A percentile compares a stretch with the other conserved stretches of the same genome.
These are phyloP conservation scores for Columba guinea DNA, from an alignment of 2,797 vertebrate genomes.

Conservation along the genomic window DNA sequence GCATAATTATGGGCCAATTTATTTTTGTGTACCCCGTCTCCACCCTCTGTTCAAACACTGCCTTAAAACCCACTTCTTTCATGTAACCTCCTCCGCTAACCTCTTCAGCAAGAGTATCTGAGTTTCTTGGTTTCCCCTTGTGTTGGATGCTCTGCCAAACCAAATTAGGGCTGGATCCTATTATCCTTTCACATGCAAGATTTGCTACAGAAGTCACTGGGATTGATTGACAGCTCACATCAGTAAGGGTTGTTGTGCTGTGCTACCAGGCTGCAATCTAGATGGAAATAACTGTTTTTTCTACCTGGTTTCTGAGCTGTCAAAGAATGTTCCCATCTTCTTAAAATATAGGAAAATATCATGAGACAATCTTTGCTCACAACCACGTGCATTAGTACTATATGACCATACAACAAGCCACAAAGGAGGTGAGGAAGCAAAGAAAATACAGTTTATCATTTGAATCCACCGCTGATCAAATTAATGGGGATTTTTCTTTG, in stretches of 20 bases:
- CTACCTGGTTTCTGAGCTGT: not conserved
- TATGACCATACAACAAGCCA: not conserved
- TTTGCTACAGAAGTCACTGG: not conserved
- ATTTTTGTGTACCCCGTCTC: constrained; percentile 39
- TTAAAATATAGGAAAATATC: not conserved
- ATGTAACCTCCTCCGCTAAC: not conserved
- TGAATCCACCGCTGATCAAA: not conserved
- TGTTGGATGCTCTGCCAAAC: constrained; percentile 25
- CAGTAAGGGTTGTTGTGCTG: not conserved
- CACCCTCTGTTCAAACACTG: constrained; percentile 60
- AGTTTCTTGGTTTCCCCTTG: constrained; percentile 18
- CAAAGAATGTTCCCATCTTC: not conserved
- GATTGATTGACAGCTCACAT: not conserved
- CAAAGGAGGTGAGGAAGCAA: not conserved
- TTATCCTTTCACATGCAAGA: constrained; percentile 15
- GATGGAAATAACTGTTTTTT: not conserved
- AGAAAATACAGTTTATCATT: not conserved
- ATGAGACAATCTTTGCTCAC: not conserved
- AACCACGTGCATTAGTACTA: not conserved
- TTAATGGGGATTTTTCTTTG: not conserved
- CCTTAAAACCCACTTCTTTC: constrained; percentile 46
- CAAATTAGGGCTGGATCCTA: constrained; percentile 10
- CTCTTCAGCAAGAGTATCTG: constrained; percentile 27
- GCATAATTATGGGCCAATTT: constrained; percentile 47
- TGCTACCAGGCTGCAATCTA: not conserved